Evolutionary conservation across 2,888 invertebrate species (phyloP).

Genomic region (Noctua fimbriata): DNA sequence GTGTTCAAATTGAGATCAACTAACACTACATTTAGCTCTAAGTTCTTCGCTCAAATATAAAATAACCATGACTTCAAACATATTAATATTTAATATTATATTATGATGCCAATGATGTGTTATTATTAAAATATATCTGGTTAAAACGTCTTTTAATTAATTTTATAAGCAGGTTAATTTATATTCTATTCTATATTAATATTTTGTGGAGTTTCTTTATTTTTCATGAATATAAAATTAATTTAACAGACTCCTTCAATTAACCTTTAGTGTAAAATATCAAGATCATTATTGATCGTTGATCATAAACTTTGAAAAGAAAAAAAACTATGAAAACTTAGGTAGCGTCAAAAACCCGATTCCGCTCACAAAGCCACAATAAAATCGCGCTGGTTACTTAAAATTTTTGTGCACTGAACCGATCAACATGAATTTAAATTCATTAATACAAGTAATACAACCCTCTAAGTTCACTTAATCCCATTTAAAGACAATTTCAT

Average conservation of each 20-base stretch:
- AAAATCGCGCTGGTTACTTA: not conserved
- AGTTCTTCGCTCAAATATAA: no score
- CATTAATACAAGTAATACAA: no score
- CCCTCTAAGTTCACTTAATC: no score
- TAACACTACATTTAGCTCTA: no score
- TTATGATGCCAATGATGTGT: no score
- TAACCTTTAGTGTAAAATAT: not conserved
- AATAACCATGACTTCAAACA: no score
- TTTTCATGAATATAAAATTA: not conserved
- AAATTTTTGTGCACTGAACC: not conserved
- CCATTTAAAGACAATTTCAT: no score
- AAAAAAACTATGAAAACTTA: not conserved
- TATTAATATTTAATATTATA: no score
- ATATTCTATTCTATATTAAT: not conserved
- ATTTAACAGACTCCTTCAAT: not conserved
- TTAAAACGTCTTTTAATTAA: not conserved
- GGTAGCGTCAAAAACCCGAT: not conserved
- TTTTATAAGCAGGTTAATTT: not conserved
- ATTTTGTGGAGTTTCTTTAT: not conserved
- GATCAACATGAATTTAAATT: no score
- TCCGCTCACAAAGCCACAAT: not conserved
- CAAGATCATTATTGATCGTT: not conserved
- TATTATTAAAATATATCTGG: no score
- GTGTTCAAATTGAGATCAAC: no score
- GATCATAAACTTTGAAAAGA: not conserved